These are phyloP conservation scores for Porites lobata DNA, from an alignment of 92 coral and sea anemone species.

Conservation along the genomic window DNA sequence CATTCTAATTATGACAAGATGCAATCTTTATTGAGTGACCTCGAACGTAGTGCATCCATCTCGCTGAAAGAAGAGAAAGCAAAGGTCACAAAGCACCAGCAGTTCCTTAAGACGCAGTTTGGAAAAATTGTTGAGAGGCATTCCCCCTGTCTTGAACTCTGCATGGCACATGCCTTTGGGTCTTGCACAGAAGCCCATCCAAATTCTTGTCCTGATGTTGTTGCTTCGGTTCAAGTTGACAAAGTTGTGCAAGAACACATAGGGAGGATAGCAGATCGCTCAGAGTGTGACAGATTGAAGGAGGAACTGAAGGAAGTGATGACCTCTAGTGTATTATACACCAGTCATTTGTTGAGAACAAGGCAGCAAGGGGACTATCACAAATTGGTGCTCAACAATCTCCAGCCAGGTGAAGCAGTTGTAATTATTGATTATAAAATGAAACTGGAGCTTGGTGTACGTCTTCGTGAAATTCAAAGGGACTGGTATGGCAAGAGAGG, in stretches of 20 bases:
- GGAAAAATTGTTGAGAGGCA: slow-evolving; percentile 43
- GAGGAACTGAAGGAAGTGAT: no score
- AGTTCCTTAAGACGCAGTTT: background rate
- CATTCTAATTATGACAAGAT: no score
- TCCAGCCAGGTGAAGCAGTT: background rate
- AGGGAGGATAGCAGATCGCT: background rate
- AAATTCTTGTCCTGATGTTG: background rate
- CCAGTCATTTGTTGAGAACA: background rate
- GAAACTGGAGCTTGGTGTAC: slow-evolving; percentile 61
- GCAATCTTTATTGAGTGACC: background rate
- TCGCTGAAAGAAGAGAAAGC: slow-evolving; percentile 6
- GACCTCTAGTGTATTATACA: no score
- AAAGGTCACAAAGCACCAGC: background rate
- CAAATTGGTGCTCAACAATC: background rate
- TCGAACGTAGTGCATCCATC: background rate
- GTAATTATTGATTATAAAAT: slow-evolving; percentile 46
- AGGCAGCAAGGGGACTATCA: background rate
- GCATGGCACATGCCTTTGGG: slow-evolving; percentile 44
- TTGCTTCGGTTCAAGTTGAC: background rate
- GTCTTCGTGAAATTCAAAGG: slow-evolving; percentile 51
- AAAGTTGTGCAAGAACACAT: background rate
- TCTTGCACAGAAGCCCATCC: slow-evolving; percentile 32
- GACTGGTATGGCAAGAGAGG: slow-evolving; percentile 76
- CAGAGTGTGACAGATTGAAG: no score
- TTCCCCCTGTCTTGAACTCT: slow-evolving; percentile 44